Evolutionary conservation across 1,140 invertebrate species (phyloP).

Genomic region (Epicauta chinensis): DNA sequence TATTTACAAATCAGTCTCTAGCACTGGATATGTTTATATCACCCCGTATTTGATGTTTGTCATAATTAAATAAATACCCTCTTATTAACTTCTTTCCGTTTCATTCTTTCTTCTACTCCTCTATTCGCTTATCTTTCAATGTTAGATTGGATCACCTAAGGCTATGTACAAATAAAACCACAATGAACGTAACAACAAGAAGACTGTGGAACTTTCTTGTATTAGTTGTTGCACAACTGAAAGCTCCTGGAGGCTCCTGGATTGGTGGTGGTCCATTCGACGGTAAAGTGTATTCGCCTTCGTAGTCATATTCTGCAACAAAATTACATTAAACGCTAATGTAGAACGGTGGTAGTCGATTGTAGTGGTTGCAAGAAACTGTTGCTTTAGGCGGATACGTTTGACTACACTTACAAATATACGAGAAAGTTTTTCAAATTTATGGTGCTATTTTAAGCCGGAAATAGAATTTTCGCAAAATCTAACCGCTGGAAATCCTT

Average conservation of each 20-base stretch:
- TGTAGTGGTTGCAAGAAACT: neutral
- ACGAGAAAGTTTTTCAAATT: too few species aligned
- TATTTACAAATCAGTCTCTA: conserved; percentile 28
- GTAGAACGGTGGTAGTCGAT: neutral
- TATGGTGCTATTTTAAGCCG: too few species aligned
- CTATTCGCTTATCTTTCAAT: conserved; percentile 8
- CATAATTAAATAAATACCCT: neutral
- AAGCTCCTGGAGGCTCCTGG: conserved; percentile 35
- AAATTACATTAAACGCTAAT: conserved; percentile 17
- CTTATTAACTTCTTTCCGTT: neutral
- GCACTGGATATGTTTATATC: conserved; percentile 27
- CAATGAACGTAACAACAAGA: conserved; percentile 4
- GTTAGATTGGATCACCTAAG: conserved; percentile 23
- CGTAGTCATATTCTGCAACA: conserved; percentile 37
- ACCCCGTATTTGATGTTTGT: conserved; percentile 2
- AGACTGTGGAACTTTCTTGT: conserved; percentile 6
- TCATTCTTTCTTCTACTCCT: neutral
- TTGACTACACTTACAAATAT: too few species aligned
- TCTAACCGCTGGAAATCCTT: too few species aligned
- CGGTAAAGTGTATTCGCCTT: conserved; percentile 36
- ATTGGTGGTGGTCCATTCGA: conserved; percentile 37
- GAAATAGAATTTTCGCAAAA: too few species aligned
- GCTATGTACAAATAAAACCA: conserved; percentile 6
- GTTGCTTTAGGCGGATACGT: neutral
- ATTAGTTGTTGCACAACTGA: conserved; percentile 23